These are phyloP conservation scores for Ceratosolen solmsi DNA, from an alignment of 1,140 invertebrate genomes.

Conservation along the genomic window DNA sequence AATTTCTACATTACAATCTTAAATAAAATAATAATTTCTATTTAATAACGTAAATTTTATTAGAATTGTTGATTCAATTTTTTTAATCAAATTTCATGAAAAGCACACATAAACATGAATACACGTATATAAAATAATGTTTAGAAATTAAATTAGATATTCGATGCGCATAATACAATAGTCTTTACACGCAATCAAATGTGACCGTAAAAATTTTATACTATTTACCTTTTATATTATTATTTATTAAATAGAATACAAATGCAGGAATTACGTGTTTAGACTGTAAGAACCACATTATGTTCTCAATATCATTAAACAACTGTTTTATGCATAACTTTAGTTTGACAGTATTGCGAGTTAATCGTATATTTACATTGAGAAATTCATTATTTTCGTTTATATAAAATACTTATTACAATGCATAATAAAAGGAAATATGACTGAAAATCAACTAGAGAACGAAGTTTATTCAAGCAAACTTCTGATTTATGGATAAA, in stretches of 20 bases:
- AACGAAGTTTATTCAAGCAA: neutral
- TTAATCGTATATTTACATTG: neutral
- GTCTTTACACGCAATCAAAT: no score
- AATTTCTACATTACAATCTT: no score
- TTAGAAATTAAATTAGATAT: no score
- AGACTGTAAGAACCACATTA: neutral
- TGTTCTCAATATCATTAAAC: neutral
- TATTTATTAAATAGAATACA: constrained; percentile 7
- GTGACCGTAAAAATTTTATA: no score
- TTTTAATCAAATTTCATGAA: no score
- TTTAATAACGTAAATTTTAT: no score
- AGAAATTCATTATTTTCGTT: neutral
- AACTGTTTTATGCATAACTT: neutral
- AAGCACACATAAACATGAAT: no score
- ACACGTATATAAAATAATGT: no score
- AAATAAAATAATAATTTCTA: no score
- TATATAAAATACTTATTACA: neutral
- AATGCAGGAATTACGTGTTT: neutral
- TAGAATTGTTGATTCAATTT: no score
- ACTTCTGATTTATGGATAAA: constrained; percentile 7
- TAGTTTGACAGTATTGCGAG: neutral
- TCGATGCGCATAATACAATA: no score
- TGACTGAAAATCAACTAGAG: neutral
- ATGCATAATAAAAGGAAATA: neutral
- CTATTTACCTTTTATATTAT: no score